phyloP scores from a whole-genome alignment of 1,140 invertebrate species.

The Nilaparvata lugens region DNA sequence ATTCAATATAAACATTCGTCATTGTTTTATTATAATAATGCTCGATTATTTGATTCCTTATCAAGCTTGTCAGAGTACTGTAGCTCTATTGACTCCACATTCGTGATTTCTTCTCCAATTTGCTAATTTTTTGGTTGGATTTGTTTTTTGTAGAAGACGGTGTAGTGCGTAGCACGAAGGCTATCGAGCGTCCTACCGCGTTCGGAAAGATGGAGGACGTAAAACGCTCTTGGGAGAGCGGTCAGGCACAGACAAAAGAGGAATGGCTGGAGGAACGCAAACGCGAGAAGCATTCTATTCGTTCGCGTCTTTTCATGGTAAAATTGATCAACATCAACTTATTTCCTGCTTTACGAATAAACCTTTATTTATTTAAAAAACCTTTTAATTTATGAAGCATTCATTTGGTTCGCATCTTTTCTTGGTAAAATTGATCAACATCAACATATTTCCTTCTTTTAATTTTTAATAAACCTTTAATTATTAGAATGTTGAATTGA shows the following conservation, averaged over 20 bases:
- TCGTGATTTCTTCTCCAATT: too few relatives aligned
- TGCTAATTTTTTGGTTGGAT: neutral
- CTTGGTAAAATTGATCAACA: constrained; percentile 47
- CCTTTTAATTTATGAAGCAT: constrained; percentile 80
- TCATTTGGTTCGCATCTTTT: constrained; percentile 72
- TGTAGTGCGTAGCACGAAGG: constrained; percentile 23
- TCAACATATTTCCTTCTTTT: too few relatives aligned
- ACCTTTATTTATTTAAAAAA: too few relatives aligned
- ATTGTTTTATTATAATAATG: too few relatives aligned
- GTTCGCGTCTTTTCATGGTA: constrained; percentile 73
- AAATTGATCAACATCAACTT: constrained; percentile 27
- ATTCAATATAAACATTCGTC: too few relatives aligned
- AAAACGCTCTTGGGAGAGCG: constrained; percentile 65
- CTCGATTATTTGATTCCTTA: too few relatives aligned
- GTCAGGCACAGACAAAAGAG: constrained; percentile 49
- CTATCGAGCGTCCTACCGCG: constrained; percentile 58
- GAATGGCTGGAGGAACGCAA: constrained; percentile 71
- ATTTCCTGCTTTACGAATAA: too few relatives aligned
- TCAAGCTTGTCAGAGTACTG: too few relatives aligned
- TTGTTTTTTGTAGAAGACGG: constrained; percentile 16
- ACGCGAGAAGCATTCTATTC: constrained; percentile 76
- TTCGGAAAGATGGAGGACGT: constrained; percentile 79
- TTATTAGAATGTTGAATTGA: too few relatives aligned
- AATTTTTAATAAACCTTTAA: too few relatives aligned
- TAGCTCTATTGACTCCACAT: too few relatives aligned